These are phyloP conservation scores for Lasiurus borealis DNA, from an alignment of 2,113 vertebrate species.

Conservation along the genomic window DNA sequence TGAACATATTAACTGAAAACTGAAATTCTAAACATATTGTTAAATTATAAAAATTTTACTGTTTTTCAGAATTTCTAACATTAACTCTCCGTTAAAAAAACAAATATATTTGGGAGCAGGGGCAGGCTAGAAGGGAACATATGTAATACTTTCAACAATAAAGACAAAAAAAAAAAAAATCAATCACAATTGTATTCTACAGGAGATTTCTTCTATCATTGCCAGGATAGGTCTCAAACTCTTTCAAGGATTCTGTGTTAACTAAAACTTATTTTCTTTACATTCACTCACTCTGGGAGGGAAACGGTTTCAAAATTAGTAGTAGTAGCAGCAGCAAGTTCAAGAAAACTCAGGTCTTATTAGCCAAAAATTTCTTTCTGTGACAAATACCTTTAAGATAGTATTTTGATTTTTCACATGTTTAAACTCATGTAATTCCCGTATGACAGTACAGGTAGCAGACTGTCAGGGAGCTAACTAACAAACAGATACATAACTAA, in stretches of 20 bases:
- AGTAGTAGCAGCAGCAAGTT: neutral
- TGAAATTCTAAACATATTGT: constrained; percentile 38
- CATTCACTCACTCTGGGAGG: neutral
- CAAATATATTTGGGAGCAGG: neutral
- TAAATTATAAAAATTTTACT: neutral
- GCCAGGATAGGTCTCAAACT: neutral
- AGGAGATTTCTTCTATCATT: neutral
- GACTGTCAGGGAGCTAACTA: neutral
- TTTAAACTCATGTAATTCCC: neutral
- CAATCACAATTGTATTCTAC: neutral
- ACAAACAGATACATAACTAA: neutral
- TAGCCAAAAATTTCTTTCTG: neutral
- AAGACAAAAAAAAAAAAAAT: too few species aligned
- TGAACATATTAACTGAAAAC: constrained; percentile 23
- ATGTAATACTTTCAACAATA: too few species aligned
- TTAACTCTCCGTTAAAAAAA: neutral
- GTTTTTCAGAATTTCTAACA: neutral
- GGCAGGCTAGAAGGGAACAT: too few species aligned
- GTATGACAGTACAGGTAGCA: neutral
- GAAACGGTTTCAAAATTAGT: constrained; percentile 40
- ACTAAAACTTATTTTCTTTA: constrained; percentile 3
- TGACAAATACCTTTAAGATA: neutral
- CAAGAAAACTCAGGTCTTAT: constrained; percentile 11
- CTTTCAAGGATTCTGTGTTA: neutral
- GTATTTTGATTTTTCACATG: constrained; percentile 15